These are phyloP conservation scores for Brenthis ino DNA, from an alignment of 2,888 invertebrate species.

Conservation along the genomic window DNA sequence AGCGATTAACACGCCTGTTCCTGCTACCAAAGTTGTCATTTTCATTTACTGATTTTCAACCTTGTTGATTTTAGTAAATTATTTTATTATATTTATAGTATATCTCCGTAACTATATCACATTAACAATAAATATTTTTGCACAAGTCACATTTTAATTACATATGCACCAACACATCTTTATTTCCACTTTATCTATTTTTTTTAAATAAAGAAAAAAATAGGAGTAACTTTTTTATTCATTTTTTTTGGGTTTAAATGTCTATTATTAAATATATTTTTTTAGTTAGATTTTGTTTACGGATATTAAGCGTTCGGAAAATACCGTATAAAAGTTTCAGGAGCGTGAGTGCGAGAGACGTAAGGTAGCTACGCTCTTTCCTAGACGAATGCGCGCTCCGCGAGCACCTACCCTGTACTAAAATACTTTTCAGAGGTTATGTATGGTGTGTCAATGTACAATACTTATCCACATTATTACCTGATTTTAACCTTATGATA, in stretches of 20 bases:
- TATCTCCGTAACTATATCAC: constrained; percentile 21
- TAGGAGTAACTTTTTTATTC: too few relatives aligned
- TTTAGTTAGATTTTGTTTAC: too few relatives aligned
- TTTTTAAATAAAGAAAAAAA: too few relatives aligned
- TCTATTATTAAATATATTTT: too few relatives aligned
- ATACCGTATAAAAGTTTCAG: constrained; percentile 61
- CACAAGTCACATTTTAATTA: not conserved
- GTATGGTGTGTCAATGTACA: constrained; percentile 35
- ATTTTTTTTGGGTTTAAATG: too few relatives aligned
- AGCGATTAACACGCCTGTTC: constrained; percentile 74
- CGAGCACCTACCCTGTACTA: constrained; percentile 50
- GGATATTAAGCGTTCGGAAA: too few relatives aligned
- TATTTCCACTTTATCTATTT: too few relatives aligned
- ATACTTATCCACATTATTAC: too few relatives aligned
- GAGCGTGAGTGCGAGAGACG: constrained; percentile 50
- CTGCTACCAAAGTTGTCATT: constrained; percentile 75
- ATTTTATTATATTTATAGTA: constrained; percentile 46
- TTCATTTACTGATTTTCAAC: constrained; percentile 75
- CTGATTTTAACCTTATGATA: too few relatives aligned
- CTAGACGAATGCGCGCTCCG: constrained; percentile 61
- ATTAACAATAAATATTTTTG: not conserved
- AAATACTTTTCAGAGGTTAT: constrained; percentile 39
- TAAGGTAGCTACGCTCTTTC: constrained; percentile 58
- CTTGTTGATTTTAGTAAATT: constrained; percentile 60
- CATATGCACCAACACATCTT: not conserved